Percentiles rank a stretch among this genome's conserved stretches.
phyloP scores from a whole-genome alignment of 2,113 vertebrate genomes.

The Plestiodon gilberti region DNA sequence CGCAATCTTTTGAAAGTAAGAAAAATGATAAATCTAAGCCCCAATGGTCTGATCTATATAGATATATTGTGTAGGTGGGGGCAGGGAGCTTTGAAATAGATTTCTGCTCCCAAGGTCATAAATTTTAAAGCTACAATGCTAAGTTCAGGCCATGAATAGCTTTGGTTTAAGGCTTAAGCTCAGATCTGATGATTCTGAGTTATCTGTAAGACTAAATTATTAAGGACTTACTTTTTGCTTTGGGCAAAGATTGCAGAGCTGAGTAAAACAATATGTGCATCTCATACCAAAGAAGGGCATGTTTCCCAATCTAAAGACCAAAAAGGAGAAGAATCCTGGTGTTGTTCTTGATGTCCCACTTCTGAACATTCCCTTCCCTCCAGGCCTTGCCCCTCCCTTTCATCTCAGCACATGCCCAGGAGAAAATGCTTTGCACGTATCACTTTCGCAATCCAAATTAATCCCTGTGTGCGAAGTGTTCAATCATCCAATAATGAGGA shows the following conservation, averaged over 20 bases:
- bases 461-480: neutral
- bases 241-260: conserved; percentile 68
- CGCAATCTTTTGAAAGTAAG: conserved; percentile 54
- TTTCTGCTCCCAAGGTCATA: conserved; percentile 58
- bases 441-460: neutral
- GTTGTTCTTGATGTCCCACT: neutral
- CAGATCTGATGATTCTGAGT: conserved; percentile 70
- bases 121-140: conserved; percentile 69
- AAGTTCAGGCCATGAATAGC: conserved; percentile 68
- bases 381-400: neutral
- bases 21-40: conserved; percentile 66
- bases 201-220: conserved; percentile 74
- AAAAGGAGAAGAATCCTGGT: conserved; percentile 39
- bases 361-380: neutral
- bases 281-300: conserved; percentile 57
- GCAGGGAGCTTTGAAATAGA: conserved; percentile 15
- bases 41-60: conserved; percentile 65
- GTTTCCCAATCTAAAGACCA: conserved; percentile 59
- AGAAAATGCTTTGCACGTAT: neutral
- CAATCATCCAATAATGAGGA: neutral
- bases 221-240: conserved; percentile 67
- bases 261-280: conserved; percentile 72
- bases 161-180: conserved; percentile 68
- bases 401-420: neutral
- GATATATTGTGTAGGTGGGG: conserved; percentile 35